Evolutionary conservation across 2,888 invertebrate genomes (phyloP).

Genomic region (Apodemia mormo): DNA sequence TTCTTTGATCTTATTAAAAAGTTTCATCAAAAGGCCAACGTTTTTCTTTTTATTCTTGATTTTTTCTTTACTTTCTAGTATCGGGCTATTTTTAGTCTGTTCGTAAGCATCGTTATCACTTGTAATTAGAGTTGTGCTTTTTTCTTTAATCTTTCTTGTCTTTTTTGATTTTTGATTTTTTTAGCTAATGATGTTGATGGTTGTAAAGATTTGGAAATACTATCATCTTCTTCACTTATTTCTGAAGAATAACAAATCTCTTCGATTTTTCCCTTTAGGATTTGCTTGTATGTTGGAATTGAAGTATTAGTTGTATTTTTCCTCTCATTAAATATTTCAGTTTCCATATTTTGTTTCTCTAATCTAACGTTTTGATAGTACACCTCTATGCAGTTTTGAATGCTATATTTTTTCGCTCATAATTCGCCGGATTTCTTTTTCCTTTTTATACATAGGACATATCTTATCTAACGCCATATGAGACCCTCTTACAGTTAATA

Average conservation of each 20-base stretch:
- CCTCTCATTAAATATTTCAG: no score
- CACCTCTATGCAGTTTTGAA: no score
- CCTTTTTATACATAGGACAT: constrained; percentile 1
- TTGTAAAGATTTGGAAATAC: not conserved
- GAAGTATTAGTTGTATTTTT: no score
- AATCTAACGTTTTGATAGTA: no score
- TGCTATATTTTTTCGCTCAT: no score
- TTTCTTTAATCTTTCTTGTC: not conserved
- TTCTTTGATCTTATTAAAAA: not conserved
- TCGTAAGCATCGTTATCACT: not conserved
- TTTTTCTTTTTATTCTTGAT: not conserved
- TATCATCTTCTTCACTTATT: not conserved
- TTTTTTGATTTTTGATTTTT: not conserved
- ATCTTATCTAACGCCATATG: not conserved
- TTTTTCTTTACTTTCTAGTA: not conserved
- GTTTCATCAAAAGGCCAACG: not conserved
- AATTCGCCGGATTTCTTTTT: not conserved
- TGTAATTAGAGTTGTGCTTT: not conserved
- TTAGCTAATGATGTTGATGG: not conserved
- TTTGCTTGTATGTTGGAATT: no score
- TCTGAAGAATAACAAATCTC: not conserved
- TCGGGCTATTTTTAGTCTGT: not conserved
- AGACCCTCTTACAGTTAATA: not conserved
- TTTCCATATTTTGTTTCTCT: no score
- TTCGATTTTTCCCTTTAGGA: not conserved